Conservation (phyloP, 2,113 vertebrate genomes). For the rabbit (Oryctolagus cuniculus) region DNA sequence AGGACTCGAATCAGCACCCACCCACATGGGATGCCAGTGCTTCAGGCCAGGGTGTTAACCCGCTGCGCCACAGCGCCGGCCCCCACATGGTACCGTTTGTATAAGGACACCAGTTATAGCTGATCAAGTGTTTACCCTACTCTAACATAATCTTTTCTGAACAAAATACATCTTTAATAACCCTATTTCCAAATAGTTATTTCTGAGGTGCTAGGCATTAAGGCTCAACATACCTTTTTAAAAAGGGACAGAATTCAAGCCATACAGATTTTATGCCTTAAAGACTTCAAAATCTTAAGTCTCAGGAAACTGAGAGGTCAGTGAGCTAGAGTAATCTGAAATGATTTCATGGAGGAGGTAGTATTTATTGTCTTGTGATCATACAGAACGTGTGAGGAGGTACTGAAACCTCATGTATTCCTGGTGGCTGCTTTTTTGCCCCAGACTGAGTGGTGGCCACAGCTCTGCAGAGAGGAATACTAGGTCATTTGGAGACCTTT, state of each 20-base stretch:
- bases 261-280: not conserved
- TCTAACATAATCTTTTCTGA: not conserved
- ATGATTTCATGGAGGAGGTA: too few relatives aligned
- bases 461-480: not conserved
- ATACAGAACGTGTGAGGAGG: not conserved
- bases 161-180: not conserved
- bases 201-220: not conserved
- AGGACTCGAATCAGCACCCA: too few relatives aligned
- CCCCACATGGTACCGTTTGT: not conserved
- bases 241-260: not conserved
- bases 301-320: too few relatives aligned
- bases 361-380: too few relatives aligned
- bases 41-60: too few relatives aligned
- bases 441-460: not conserved
- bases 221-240: not conserved
- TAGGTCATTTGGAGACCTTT: not conserved
- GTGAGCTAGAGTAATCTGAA: too few relatives aligned
- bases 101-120: not conserved
- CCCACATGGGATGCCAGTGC: too few relatives aligned
- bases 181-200: not conserved
- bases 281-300: not conserved
- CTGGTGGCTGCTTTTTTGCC: not conserved
- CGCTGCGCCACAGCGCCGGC: too few relatives aligned
- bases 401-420: constrained; percentile 1
- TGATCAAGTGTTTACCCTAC: not conserved